A percentile compares a stretch with the other conserved stretches of the same genome.
phyloP scores from a whole-genome alignment of 23 tunicate genomes.

The Pegea sp. region DNA sequence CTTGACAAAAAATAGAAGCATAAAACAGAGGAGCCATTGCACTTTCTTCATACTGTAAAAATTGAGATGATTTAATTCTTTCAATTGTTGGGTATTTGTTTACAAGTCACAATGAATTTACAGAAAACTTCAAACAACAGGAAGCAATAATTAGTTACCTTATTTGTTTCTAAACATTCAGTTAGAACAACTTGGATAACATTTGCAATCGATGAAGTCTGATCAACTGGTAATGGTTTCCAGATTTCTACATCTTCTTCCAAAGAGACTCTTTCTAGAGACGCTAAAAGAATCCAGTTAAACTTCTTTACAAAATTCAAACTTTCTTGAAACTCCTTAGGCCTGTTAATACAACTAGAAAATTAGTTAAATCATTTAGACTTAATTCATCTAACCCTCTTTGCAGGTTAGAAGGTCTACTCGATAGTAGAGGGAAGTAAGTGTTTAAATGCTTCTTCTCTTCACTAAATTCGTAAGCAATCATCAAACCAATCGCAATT shows the following conservation, averaged over 20 bases:
- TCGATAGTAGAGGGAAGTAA: neutral
- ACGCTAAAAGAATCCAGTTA: constrained; percentile 54
- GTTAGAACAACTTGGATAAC: constrained; percentile 49
- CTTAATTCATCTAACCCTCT: neutral
- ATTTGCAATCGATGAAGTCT: constrained; percentile 15
- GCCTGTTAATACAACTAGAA: constrained; percentile 7
- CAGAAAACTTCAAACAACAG: neutral
- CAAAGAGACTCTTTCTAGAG: constrained; percentile 28
- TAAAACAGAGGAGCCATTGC: constrained; percentile 29
- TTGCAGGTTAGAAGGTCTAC: neutral
- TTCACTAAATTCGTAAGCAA: neutral
- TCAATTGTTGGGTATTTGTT: too few species aligned
- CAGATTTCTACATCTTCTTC: constrained; percentile 13
- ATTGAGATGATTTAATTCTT: neutral
- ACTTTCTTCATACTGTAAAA: constrained; percentile 2
- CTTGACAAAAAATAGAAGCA: constrained; percentile 66
- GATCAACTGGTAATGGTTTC: constrained; percentile 32
- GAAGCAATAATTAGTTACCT: constrained; percentile 2
- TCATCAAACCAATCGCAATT: neutral
- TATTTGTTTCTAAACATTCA: constrained; percentile 23
- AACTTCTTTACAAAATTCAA: constrained; percentile 27
- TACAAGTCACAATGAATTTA: neutral
- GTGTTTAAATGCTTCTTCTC: neutral
- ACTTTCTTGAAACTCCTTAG: constrained; percentile 42
- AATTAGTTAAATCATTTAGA: neutral